These are phyloP conservation scores for Callocephalon fimbriatum DNA, from an alignment of 2,113 vertebrate genomes.

Conservation along the genomic window DNA sequence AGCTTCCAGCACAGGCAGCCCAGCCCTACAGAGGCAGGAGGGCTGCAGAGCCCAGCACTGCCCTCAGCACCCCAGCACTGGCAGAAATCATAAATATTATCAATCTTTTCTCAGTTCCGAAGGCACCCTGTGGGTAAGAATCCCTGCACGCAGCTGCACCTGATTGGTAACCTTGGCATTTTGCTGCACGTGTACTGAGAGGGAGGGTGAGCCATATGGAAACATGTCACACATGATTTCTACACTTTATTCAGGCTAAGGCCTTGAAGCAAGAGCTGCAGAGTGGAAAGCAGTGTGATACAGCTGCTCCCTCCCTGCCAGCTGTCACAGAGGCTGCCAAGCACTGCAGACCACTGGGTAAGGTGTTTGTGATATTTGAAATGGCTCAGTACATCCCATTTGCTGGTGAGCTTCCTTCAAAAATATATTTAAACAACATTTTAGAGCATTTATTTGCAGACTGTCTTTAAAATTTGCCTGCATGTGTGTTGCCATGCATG, in stretches of 20 bases:
- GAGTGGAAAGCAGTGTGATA: neutral
- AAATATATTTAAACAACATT: rapidly evolving
- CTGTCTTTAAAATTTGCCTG: neutral
- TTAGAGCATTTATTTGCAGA: neutral
- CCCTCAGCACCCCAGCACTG: neutral
- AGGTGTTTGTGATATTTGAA: rapidly evolving
- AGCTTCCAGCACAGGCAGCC: neutral
- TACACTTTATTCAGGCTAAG: rapidly evolving
- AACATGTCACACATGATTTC: neutral
- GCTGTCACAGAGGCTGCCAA: neutral
- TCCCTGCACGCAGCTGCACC: rapidly evolving
- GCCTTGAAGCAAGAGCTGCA: neutral
- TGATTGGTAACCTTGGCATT: neutral
- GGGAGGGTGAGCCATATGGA: neutral
- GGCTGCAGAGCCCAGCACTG: neutral
- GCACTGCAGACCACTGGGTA: rapidly evolving
- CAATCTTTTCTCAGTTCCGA: rapidly evolving
- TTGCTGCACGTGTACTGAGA: rapidly evolving
- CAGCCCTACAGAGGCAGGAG: rapidly evolving
- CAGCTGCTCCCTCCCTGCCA: neutral
- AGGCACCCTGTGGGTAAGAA: neutral
- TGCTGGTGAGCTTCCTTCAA: neutral
- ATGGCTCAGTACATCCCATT: neutral
- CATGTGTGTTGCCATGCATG: rapidly evolving
- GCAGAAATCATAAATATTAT: neutral